Conservation (phyloP, 2,113 vertebrate genomes). For the Ptilonorhynchus violaceus region DNA sequence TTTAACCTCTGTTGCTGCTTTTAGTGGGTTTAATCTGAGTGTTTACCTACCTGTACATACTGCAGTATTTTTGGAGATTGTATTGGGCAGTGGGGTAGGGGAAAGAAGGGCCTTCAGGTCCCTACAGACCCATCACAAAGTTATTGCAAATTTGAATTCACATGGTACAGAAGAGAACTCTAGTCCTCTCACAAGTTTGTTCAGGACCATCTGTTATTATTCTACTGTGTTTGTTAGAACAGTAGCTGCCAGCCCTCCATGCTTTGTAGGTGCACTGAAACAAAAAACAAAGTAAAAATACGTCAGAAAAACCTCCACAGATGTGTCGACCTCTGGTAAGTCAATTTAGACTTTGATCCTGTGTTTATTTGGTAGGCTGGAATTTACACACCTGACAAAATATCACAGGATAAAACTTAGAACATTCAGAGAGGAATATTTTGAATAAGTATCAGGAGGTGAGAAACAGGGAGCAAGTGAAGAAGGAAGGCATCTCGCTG, state of each 20-base stretch:
- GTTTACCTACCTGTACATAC: not conserved
- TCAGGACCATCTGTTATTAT: not conserved
- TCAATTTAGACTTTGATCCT: not conserved
- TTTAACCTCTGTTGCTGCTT: not conserved
- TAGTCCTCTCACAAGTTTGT: not conserved
- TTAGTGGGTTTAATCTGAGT: constrained; percentile 18
- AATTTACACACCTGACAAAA: not conserved
- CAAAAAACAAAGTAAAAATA: not conserved
- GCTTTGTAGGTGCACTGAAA: not conserved
- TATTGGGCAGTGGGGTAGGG: not conserved
- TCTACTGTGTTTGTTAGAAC: not conserved
- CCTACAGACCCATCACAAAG: not conserved
- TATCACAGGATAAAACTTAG: not conserved
- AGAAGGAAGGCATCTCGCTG: not conserved
- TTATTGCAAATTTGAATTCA: not conserved
- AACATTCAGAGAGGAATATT: not conserved
- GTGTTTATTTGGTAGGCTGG: not conserved
- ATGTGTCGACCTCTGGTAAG: not conserved
- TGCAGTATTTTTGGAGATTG: not conserved
- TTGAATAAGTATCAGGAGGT: not conserved
- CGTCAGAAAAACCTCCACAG: not conserved
- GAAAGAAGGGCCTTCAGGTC: not conserved
- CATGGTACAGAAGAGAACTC: not conserved
- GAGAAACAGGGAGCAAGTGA: not conserved
- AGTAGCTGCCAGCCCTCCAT: not conserved